phyloP scores from a whole-genome alignment of 2,113 vertebrate species.

The Myotis lucifugus region DNA sequence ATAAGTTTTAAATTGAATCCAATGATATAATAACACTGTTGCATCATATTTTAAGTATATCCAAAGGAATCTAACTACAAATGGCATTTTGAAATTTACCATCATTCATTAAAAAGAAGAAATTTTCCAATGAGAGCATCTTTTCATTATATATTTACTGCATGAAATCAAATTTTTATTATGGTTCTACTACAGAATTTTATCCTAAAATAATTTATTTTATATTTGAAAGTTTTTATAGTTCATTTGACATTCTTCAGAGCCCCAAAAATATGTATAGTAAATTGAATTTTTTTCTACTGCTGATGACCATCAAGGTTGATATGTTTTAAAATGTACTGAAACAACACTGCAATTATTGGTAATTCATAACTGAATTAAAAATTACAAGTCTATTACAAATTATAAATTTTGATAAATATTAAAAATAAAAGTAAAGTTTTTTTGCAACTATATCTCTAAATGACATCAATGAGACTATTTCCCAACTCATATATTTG shows the following conservation, averaged over 20 bases:
- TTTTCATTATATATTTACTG: background rate
- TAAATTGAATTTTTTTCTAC: background rate
- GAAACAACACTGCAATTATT: background rate
- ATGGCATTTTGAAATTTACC: background rate
- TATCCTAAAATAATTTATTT: constrained; percentile 17
- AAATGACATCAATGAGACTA: background rate
- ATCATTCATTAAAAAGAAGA: background rate
- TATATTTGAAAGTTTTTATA: constrained; percentile 15
- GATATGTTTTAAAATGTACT: background rate
- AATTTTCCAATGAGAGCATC: background rate
- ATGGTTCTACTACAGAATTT: background rate
- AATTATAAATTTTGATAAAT: background rate
- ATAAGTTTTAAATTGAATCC: constrained; percentile 20
- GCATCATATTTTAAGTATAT: background rate
- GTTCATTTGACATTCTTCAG: background rate
- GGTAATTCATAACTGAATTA: background rate
- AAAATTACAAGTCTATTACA: background rate
- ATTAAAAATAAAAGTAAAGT: background rate
- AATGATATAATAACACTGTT: background rate
- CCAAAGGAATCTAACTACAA: background rate
- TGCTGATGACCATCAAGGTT: background rate
- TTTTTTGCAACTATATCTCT: background rate
- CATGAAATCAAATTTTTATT: constrained; percentile 17
- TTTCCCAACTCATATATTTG: background rate
- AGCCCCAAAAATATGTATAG: background rate